Base-by-base conservation (phyloP, 2,888 invertebrate species). In the Nysson spinosus region DNA sequence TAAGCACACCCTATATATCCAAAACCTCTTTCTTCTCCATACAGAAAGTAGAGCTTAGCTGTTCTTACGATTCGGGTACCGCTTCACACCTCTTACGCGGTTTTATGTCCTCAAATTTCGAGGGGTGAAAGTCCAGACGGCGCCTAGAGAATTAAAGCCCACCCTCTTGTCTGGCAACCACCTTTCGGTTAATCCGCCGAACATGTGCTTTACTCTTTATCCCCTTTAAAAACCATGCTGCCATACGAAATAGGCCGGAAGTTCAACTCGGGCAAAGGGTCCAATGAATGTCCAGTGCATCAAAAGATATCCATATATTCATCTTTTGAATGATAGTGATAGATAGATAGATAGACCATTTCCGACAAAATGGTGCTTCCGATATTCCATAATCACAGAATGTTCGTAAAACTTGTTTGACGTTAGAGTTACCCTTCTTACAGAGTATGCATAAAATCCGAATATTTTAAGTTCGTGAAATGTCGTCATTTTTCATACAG, bases 71-170 rank as follows among this genome's bases (percentile, higher is more conserved):
- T 19, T 34, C 42, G 28, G 11, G 37, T 17, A 44, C 39, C 52
- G 39, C 30, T 37, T 65, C 46, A n/a, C 55, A 56, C 71, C 65
- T 49, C 26, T 26, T 20, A 34, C 58, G 16, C 34, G 11, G 26
- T 26, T 55, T 40, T 24, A 54, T 17, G 34, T 40, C 28, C 44
- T 51, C 47, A 30, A 16, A 26, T 50, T 51, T 44, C 24, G 55
- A 32, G 28, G 39, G 65, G 51, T 60, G 51, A 40, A 70, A 70
- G 65, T 65, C 58, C 55, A 70, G 65, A 69, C 71, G 71, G 58
- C 60, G 69, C 64, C 60, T 60, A 26, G 12, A 49, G 28, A 51
- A 44, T 55, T 43, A 39, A n/a, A n/a, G n/a, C 22, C 47, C 54
- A 28, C 32, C 69, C 64, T 32, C 12, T 34, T 44, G 60, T 70